These are phyloP conservation scores for Anthonomus grandis DNA, from an alignment of 1,140 invertebrate species.

Conservation along the genomic window DNA sequence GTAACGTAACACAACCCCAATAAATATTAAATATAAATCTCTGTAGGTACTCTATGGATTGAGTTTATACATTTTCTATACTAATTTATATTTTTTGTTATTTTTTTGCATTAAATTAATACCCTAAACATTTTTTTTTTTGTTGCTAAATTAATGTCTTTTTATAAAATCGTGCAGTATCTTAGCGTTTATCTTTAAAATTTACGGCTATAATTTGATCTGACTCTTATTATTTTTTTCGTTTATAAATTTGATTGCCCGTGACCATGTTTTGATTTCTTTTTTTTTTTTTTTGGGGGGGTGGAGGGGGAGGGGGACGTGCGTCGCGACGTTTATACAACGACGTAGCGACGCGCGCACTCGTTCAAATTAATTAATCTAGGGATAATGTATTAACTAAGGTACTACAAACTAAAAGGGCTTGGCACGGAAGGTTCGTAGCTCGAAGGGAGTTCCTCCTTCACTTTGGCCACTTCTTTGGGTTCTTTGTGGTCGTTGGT, in stretches of 20 bases:
- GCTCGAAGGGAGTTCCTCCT: constrained; percentile 26
- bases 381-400: constrained; percentile 19
- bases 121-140: constrained; percentile 29
- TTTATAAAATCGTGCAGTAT: constrained; percentile 28
- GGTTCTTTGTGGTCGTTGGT: constrained; percentile 33
- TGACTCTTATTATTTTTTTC: constrained; percentile 36
- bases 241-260: constrained; percentile 41
- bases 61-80: constrained; percentile 43
- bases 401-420: constrained; percentile 46
- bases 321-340: too few relatives aligned
- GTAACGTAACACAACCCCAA: constrained; percentile 50
- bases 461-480: constrained; percentile 21
- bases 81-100: constrained; percentile 41
- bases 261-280: constrained; percentile 37
- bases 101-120: constrained; percentile 27
- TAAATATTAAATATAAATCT: constrained; percentile 48
- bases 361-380: constrained; percentile 5
- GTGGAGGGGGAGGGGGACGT: too few relatives aligned
- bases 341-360: neutral
- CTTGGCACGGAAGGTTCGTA: constrained; percentile 47
- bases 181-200: constrained; percentile 18
- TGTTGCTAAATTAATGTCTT: constrained; percentile 29
- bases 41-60: constrained; percentile 42
- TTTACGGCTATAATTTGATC: too few relatives aligned
- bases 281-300: too few relatives aligned